Evolutionary conservation across 1,140 invertebrate species (phyloP), one percentile per base, ranked within the genome.

Genomic region (Armadillidium nasatum): DNA sequence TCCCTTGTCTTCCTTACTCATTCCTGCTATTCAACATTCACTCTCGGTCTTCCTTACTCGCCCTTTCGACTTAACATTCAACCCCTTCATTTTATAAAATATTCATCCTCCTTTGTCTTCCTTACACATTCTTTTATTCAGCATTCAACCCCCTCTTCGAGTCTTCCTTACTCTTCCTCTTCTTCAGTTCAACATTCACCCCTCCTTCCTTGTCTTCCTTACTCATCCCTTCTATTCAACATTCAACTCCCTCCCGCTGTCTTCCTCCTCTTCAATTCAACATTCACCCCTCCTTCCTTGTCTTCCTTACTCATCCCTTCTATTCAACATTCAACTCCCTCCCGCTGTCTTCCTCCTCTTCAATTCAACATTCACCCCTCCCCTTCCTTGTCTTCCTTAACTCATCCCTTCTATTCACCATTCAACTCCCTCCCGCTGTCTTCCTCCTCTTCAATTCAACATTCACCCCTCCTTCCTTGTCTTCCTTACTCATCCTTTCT

Each of bases 361-460:
- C n/a, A n/a, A n/a, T n/a, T n/a, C n/a, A n/a, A n/a, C n/a, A n/a
- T n/a, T n/a, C n/a, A n/a, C n/a, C 22, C 67, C 22, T 23, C 67
- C 10, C 19, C 67, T 21, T 23, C 67, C 22, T 23, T 21, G 9
- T 69, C 67, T 19, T 69, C 67, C 67, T 69, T 21, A 7, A 9
- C 68, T 22, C 23, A 13, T 21, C 68, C 68, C 10, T 33, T 23
- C 10, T 33, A 11, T 10, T 33, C 2, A 13, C 1, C 68, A 11
- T 33, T 3, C 68, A 15, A n/a, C n/a, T n/a, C n/a, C 68, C 68
- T 33, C 46, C 46, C 15, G 9, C 46, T n/a, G n/a, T 50, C 46
- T 15, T 50, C 46, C 46, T 45, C 74, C 33, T 68, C 74, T 43
- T n/a, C n/a, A n/a, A n/a, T n/a, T n/a, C n/a, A n/a, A n/a, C n/a